Evolutionary conservation across 2,113 vertebrate genomes (phyloP), one percentile per base, ranked within the genome.

Genomic region (Pseudopipra pipra): DNA sequence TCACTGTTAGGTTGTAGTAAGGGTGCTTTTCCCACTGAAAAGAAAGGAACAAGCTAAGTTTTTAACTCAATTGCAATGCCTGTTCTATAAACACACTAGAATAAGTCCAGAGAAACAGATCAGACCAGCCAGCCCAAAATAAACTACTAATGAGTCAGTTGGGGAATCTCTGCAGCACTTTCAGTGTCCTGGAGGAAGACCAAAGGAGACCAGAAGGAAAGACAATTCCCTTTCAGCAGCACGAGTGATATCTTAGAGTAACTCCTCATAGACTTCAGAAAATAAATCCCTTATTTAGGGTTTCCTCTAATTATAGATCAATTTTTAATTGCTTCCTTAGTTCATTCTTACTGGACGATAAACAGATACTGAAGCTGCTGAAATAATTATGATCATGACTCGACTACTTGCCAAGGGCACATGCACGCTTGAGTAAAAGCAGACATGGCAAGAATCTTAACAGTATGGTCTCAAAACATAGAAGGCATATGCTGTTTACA

Each of bases 1-100:
- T 98, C 44, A 98, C 98, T 44, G 96, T 98, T 59, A 98, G 95
- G 93, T 98, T 97, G 81, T 98, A 98, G 91, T 97, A 98, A 31
- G 97, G 98, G 67, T 98, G 97, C 21, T 95, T 96, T 95, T 98
- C 98, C 87, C 56, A 33, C 98, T 98, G 97, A 55, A 98, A 98
- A 92, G 83, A 94, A 13, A 98, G 56, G 39, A 87, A 79, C 16
- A 80, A 81, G 23, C 7, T 87, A 65, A 94, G 17, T 31, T 31
- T 30, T 43, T 33, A 76, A 70, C 39, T 62, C 54, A 79, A 1
- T 9, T 31, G 63, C 59, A 92, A 46, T 28, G 22, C 14, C 65
- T 65, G 11, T n/a, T 72, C 37, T 56, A 24, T 58, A 74, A 63
- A 7, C 33, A 68, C 22, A 44, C 4, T 22, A 54, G 2, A 25